Evolutionary conservation across 23 tunicate species (phyloP).

Genomic region (Halocynthia roretzi): DNA sequence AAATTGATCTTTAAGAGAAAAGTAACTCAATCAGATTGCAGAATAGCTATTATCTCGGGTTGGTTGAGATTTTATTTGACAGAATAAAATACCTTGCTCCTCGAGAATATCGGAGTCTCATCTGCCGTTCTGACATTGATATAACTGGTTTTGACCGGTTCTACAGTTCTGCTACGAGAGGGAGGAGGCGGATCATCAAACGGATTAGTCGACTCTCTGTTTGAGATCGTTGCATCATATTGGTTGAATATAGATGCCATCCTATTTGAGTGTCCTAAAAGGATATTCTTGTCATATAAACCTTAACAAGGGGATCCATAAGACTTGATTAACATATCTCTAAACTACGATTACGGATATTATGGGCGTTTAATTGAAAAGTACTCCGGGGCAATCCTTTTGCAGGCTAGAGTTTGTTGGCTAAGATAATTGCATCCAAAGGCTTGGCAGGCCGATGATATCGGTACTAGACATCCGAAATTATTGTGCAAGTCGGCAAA

Average conservation of each 20-base stretch:
- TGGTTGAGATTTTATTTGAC: not conserved
- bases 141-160: constrained; percentile 59
- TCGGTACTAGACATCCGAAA: too few species aligned
- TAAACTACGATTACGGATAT: too few species aligned
- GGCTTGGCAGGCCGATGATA: too few species aligned
- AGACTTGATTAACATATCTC: too few species aligned
- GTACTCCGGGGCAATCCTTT: too few species aligned
- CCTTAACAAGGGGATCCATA: too few species aligned
- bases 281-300: too few species aligned
- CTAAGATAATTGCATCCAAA: too few species aligned
- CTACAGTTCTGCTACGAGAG: constrained; percentile 10
- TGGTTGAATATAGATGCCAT: constrained; percentile 86
- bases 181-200: constrained; percentile 2
- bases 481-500: too few species aligned
- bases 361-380: too few species aligned
- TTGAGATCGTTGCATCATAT: constrained; percentile 78
- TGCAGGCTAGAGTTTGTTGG: too few species aligned
- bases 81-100: constrained; percentile 47
- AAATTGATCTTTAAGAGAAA: constrained; percentile 55
- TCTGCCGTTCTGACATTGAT: constrained; percentile 43
- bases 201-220: constrained; percentile 5
- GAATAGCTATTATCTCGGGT: not conserved
- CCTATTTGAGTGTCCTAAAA: not conserved
- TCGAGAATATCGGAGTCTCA: constrained; percentile 72
- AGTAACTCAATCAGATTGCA: not conserved